Percentiles rank a stretch among this genome's conserved stretches.
These are phyloP conservation scores for Gracilinanus agilis DNA, from an alignment of 2,113 vertebrate species.

Conservation along the genomic window DNA sequence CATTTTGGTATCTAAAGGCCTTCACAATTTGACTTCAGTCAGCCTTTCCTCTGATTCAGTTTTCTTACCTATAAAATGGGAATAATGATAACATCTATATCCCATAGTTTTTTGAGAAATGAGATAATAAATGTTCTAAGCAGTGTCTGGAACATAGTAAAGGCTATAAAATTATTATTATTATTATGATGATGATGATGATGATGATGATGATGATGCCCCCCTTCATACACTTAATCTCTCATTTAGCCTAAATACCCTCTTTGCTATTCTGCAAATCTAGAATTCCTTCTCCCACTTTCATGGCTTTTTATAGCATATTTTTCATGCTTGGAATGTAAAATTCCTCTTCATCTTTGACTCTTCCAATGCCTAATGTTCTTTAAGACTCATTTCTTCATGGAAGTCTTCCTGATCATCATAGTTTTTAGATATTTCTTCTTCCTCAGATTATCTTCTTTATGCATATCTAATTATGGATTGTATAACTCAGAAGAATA, in stretches of 20 bases:
- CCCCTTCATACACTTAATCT: neutral
- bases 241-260: neutral
- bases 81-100: neutral
- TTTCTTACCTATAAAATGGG: neutral
- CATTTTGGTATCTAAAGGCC: neutral
- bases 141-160: neutral
- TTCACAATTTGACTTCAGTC: neutral
- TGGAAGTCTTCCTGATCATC: no score
- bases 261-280: neutral
- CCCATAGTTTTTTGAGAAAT: neutral
- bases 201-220: fast-evolving
- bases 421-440: neutral
- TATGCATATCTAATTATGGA: no score
- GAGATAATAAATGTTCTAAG: neutral
- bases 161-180: neutral
- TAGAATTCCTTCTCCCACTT: neutral
- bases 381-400: no score
- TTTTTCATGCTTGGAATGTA: neutral
- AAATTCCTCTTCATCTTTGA: neutral
- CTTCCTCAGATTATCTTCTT: neutral
- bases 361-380: neutral
- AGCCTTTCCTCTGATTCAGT: neutral
- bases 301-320: neutral
- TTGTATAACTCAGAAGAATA: neutral
- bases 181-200: neutral